Conservation (phyloP, 2,888 invertebrate species). For the Oligia strigilis region DNA sequence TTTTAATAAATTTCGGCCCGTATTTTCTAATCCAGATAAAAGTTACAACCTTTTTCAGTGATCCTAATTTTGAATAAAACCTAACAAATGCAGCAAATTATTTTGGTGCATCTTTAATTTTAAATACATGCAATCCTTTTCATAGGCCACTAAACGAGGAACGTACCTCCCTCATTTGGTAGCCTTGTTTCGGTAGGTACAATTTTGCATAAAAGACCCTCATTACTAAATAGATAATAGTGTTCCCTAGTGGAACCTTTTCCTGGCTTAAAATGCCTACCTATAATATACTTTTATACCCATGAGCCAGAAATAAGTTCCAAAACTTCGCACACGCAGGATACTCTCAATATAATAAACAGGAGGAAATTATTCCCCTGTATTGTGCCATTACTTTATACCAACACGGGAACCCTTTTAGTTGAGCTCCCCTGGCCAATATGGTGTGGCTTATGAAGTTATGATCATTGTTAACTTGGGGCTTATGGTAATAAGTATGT, state of each 20-base stretch:
- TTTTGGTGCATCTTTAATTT: neutral
- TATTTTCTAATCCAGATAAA: neutral
- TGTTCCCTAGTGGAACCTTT: slow-evolving; percentile 14
- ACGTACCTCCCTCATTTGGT: neutral
- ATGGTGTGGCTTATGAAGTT: slow-evolving; percentile 31
- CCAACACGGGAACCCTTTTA: slow-evolving; percentile 66
- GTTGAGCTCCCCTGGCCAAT: slow-evolving; percentile 46
- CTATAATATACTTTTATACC: neutral
- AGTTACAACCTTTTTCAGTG: neutral
- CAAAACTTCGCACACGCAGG: slow-evolving; percentile 13
- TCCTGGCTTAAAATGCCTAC: neutral
- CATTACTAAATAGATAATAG: slow-evolving; percentile 17
- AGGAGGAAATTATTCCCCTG: slow-evolving; percentile 47
- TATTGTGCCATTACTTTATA: slow-evolving; percentile 52
- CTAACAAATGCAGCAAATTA: neutral
- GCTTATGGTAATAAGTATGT: slow-evolving; percentile 1
- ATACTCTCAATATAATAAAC: slow-evolving; percentile 44
- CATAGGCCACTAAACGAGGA: neutral
- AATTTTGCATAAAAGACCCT: neutral
- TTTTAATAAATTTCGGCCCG: neutral
- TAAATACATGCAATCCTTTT: neutral
- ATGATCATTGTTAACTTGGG: slow-evolving; percentile 56
- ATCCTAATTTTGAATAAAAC: neutral
- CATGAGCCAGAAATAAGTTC: slow-evolving; percentile 31
- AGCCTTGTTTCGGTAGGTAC: neutral